Evolutionary conservation across 2,888 invertebrate species (phyloP).

Genomic region (Barypeithes pellucidus): DNA sequence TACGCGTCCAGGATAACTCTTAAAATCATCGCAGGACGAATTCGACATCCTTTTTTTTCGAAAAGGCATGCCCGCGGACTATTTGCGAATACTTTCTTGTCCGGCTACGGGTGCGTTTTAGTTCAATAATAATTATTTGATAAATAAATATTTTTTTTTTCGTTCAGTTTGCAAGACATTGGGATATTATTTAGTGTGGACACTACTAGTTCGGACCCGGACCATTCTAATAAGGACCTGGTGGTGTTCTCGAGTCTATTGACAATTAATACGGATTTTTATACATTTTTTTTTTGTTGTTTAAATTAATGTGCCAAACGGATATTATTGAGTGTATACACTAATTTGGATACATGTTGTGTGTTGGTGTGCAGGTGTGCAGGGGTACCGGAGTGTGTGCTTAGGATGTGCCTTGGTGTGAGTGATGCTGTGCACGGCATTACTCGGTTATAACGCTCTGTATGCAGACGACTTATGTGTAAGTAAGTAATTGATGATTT

Average conservation of each 20-base stretch:
- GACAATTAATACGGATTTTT: not conserved
- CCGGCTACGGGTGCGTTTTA: conserved; percentile 48
- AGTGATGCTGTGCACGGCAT: conserved; percentile 70
- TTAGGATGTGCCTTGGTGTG: conserved; percentile 66
- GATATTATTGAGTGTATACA: conserved; percentile 34
- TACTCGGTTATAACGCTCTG: conserved; percentile 71
- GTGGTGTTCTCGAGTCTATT: too few species aligned
- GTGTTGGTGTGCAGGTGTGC: conserved; percentile 32
- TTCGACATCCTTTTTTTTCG: conserved; percentile 31
- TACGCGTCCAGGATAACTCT: conserved; percentile 20
- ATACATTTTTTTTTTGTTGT: not conserved
- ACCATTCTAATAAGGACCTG: too few species aligned
- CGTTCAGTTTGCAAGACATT: not conserved
- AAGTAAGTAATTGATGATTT: conserved; percentile 62
- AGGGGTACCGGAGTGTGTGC: conserved; percentile 43
- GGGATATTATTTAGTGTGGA: too few species aligned
- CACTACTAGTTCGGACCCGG: too few species aligned
- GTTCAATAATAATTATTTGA: conserved; percentile 14
- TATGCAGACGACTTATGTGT: conserved; percentile 70
- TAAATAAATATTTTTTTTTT: not conserved
- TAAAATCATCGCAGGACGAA: conserved; percentile 25
- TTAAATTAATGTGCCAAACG: not conserved
- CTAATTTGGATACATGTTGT: conserved; percentile 47
- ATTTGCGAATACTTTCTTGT: conserved; percentile 44
- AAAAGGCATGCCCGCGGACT: conserved; percentile 46